phyloP scores from a whole-genome alignment of 2,113 vertebrate genomes.

The Gadus macrocephalus region DNA sequence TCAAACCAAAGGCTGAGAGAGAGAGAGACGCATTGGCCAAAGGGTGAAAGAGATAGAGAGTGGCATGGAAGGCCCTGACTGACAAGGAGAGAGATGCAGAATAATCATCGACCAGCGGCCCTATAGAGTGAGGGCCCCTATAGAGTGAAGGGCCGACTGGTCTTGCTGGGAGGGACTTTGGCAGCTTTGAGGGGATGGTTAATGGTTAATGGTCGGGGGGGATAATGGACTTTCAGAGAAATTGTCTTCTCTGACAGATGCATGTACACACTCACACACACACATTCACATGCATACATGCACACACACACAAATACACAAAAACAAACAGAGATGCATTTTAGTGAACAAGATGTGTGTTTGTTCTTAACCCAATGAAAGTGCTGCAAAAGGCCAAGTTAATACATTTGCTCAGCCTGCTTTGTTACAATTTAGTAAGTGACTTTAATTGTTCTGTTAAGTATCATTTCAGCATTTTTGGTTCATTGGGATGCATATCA shows the following conservation, averaged over 20 bases:
- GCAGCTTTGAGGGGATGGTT: constrained; percentile 22
- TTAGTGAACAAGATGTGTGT: no score
- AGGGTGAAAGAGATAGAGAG: constrained; percentile 45
- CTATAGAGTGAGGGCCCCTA: not conserved
- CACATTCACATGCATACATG: not conserved
- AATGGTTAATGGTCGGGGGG: constrained; percentile 13
- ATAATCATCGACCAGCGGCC: constrained; percentile 20
- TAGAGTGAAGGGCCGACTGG: no score
- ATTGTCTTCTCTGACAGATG: not conserved
- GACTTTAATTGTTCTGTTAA: no score
- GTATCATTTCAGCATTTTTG: no score
- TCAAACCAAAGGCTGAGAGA: constrained; percentile 32
- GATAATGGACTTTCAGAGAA: constrained; percentile 15
- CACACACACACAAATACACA: no score
- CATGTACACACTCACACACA: not conserved
- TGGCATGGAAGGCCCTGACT: constrained; percentile 45
- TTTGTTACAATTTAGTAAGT: no score
- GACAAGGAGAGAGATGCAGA: constrained; percentile 9
- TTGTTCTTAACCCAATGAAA: no score
- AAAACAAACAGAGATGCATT: no score
- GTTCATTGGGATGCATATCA: no score
- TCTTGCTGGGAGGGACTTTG: constrained; percentile 12
- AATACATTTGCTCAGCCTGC: no score
- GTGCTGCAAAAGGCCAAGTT: no score
- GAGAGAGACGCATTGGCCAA: not conserved